These are phyloP conservation scores for Todus mexicanus DNA, from an alignment of 2,797 vertebrate species.

Conservation along the genomic window DNA sequence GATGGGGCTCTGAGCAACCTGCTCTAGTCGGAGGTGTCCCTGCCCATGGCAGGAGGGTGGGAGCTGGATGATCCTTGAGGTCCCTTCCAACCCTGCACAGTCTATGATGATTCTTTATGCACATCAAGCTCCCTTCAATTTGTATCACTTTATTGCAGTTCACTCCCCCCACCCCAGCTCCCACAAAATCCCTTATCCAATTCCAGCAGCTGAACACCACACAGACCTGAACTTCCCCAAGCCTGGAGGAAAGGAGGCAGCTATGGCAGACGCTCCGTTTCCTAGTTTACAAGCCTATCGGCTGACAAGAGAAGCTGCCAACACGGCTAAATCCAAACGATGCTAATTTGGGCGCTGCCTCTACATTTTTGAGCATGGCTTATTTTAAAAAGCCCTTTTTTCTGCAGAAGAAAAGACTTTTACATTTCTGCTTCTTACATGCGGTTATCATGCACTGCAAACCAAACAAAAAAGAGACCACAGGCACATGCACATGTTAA, in stretches of 20 bases:
- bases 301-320: not conserved
- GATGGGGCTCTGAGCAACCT: no score
- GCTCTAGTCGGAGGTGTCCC: no score
- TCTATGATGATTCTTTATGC: no score
- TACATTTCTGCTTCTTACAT: not conserved
- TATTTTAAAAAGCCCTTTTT: not conserved
- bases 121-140: not conserved
- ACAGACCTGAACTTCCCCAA: not conserved
- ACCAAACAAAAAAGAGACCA: not conserved
- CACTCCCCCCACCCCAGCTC: fast-evolving
- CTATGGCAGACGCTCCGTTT: not conserved
- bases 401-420: not conserved
- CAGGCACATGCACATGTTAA: not conserved
- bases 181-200: not conserved
- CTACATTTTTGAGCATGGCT: not conserved
- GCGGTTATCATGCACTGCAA: not conserved
- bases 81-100: no score
- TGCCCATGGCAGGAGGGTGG: no score
- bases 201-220: not conserved
- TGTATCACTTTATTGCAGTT: not conserved
- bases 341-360: not conserved
- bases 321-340: not conserved
- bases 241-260: not conserved
- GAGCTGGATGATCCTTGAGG: no score
- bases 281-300: not conserved